phyloP scores from a whole-genome alignment of 1,140 invertebrate species.

The Ceratosolen fusciceps region DNA sequence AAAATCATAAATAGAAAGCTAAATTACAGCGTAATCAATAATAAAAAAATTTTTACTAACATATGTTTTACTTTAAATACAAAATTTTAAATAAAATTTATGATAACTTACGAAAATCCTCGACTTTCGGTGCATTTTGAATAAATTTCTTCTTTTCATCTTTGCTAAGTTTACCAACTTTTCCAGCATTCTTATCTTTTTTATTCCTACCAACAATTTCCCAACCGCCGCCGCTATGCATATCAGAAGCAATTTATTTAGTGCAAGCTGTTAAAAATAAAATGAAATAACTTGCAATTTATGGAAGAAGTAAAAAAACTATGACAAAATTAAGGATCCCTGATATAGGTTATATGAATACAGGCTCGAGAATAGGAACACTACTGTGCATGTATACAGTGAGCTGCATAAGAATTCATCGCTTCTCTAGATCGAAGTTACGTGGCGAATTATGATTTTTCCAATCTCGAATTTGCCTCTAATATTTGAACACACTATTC shows the following conservation, averaged over 20 bases:
- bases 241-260: slow-evolving; percentile 58
- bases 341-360: not conserved
- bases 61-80: slow-evolving; percentile 2
- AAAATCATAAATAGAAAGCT: not conserved
- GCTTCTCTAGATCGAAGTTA: not conserved
- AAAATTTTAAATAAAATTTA: slow-evolving; percentile 3
- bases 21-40: slow-evolving; percentile 4
- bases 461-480: not conserved
- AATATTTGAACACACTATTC: not conserved
- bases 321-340: not conserved
- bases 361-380: too few species aligned
- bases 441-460: too few species aligned
- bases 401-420: not conserved
- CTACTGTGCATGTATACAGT: not conserved
- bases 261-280: not conserved
- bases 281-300: not conserved
- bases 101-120: slow-evolving; percentile 76
- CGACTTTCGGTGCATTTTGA: slow-evolving; percentile 75
- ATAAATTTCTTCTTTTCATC: slow-evolving; percentile 75
- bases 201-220: slow-evolving; percentile 83
- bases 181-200: slow-evolving; percentile 75
- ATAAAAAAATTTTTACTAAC: not conserved
- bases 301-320: not conserved
- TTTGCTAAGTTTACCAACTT: slow-evolving; percentile 71
- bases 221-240: slow-evolving; percentile 79